Percentiles rank a stretch among this genome's conserved stretches.
Conservation (phyloP, 2,797 vertebrate genomes). For the Chrysocyon brachyurus region DNA sequence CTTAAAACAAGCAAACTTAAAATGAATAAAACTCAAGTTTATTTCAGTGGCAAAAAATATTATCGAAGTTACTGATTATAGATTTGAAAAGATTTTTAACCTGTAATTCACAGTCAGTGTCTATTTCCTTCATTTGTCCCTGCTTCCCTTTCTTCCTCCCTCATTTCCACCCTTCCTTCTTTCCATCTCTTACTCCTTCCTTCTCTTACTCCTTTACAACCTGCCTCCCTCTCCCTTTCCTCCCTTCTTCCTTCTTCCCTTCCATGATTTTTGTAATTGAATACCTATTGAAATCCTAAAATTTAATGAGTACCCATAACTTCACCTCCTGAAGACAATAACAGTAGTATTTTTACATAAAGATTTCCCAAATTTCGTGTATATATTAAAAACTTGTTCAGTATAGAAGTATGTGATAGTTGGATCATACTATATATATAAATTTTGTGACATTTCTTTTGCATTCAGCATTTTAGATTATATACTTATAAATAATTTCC, state of each 20-base stretch:
- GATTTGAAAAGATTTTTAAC: not conserved
- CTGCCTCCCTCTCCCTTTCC: not conserved
- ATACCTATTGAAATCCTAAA: not conserved
- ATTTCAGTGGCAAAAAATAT: not conserved
- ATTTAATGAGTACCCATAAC: not conserved
- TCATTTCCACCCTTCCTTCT: not conserved
- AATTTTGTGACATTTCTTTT: not conserved
- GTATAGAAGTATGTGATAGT: not conserved
- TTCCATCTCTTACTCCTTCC: not conserved
- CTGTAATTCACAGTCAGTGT: not conserved
- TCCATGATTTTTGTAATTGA: not conserved
- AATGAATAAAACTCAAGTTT: not conserved
- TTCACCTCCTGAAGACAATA: not conserved
- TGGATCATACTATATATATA: not conserved
- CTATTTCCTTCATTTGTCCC: not conserved
- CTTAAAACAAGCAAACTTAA: not conserved
- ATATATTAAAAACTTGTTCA: not conserved
- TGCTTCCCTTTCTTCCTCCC: rapidly evolving
- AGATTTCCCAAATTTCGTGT: not conserved
- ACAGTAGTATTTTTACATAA: not conserved
- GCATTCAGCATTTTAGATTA: not conserved
- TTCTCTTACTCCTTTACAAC: no score
- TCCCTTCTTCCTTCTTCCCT: not conserved
- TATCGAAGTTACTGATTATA: not conserved
- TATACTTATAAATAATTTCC: not conserved